phyloP scores from a whole-genome alignment of 2,888 invertebrate genomes.

The Chalcosyrphus nemorum region DNA sequence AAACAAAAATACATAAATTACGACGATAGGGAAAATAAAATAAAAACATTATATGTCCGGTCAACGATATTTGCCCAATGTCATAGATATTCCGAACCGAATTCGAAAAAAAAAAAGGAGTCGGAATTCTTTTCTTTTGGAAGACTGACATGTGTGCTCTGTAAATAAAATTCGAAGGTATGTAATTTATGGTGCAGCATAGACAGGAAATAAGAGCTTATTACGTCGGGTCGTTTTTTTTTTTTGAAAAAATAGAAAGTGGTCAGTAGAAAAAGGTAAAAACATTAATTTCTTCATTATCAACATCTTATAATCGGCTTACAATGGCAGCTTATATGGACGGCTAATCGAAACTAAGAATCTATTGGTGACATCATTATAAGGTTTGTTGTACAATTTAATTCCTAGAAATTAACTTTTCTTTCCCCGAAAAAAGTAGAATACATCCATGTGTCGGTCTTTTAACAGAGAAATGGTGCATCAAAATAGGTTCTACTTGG shows the following conservation, averaged over 20 bases:
- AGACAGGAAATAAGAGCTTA: slow-evolving; percentile 41
- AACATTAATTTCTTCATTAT: slow-evolving; percentile 40
- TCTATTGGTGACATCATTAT: slow-evolving; percentile 7
- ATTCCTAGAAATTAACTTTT: not conserved
- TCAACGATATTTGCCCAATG: slow-evolving; percentile 17
- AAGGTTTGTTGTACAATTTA: not conserved
- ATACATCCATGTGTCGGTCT: not conserved
- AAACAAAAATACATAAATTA: slow-evolving; percentile 14
- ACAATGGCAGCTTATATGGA: not conserved
- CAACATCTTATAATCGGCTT: slow-evolving; percentile 30
- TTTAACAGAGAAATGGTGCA: not conserved
- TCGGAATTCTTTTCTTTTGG: not conserved
- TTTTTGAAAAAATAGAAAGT: slow-evolving; percentile 12
- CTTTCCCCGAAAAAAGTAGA: too few relatives aligned
- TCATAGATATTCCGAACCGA: slow-evolving; percentile 18
- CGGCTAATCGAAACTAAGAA: not conserved
- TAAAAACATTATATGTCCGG: not conserved
- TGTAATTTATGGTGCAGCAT: slow-evolving; percentile 27
- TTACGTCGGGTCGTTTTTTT: too few relatives aligned
- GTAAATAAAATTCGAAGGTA: slow-evolving; percentile 24
- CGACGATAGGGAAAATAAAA: not conserved
- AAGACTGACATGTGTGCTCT: not conserved
- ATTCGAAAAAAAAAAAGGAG: slow-evolving; percentile 8
- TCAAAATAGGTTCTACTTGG: not conserved
- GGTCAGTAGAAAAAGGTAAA: slow-evolving; percentile 11